Conservation (phyloP, 2,113 vertebrate species). For the Burhinus bistriatus region DNA sequence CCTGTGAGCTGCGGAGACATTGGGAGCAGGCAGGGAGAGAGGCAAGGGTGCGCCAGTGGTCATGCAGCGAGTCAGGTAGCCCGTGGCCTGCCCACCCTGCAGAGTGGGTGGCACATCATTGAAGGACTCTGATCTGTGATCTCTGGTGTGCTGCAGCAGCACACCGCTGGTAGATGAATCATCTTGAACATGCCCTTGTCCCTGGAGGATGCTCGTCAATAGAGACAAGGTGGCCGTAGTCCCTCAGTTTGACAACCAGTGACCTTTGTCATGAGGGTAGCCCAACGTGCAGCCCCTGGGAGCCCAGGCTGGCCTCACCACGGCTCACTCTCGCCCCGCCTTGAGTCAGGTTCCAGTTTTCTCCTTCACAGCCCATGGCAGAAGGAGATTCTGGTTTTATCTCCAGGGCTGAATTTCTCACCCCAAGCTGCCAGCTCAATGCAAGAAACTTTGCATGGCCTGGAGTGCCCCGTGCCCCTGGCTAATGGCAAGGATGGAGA, state of each 20-base stretch:
- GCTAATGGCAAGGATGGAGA: neutral
- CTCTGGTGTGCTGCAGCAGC: neutral
- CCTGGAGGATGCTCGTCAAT: neutral
- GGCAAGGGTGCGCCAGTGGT: fast-evolving
- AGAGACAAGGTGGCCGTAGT: neutral
- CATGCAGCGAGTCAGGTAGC: neutral
- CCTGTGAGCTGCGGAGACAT: neutral
- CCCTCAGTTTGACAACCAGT: neutral
- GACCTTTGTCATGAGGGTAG: neutral
- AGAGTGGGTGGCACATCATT: neutral
- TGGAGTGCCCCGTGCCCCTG: neutral
- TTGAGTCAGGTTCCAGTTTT: neutral
- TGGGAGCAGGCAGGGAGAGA: neutral
- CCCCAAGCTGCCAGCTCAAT: neutral
- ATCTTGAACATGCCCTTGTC: neutral
- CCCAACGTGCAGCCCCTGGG: neutral
- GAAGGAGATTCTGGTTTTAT: neutral
- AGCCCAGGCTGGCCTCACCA: neutral
- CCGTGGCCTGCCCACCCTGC: neutral
- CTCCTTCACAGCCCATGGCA: neutral
- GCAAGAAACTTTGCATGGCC: neutral
- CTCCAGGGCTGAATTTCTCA: neutral
- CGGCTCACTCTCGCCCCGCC: neutral
- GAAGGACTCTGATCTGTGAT: too few species aligned
- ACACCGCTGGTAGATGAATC: neutral